Base-by-base conservation (phyloP, 2,888 invertebrate genomes). In the Ormia ochracea region DNA sequence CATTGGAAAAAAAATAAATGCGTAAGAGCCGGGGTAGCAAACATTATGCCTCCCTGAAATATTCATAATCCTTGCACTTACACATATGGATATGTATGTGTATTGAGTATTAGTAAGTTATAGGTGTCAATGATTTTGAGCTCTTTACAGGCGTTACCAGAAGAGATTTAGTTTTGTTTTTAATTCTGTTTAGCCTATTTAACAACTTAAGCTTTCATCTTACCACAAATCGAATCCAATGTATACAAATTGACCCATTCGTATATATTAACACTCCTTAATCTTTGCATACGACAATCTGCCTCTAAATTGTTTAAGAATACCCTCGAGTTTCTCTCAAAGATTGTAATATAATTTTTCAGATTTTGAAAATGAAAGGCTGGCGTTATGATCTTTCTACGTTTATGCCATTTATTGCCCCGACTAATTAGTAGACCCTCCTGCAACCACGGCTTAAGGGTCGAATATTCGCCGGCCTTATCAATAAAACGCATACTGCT, bases 351-450 rank as follows among this genome's bases (percentile, higher is more conserved):
- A 86, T 94, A 95, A 83, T 93, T 92, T 84, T 94, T 93, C 36
- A 96, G 89, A 68, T 95, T 94, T 85, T 93, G 93, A 86, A 95
- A 95, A 88, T 96, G 96, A 87, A 95, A 96, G 0, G 95, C 93
- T 1, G 95, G 95, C 0, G 95, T 95, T 65, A 95, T 89, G 79
- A 94, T 91, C 88, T 94, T 94, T 28, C 95, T 90, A 10, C 93
- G 91, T 1, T 90, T 89, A 83, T 91, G 85, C 89, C 89, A 88
- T 52, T 88, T 88, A 33, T 82, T 83, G 6, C 89, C 88, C 2
- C 86, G 83, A 23, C 92, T 91, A 1, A 92, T 91, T 0, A 93
- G 89, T 0, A 93, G 90, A 1, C 93, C 93, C 68, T 91, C 90
- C 10, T 91, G 90, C 1, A 92, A 87, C 92, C 92, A 92, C 0